Conservation (phyloP, 2,797 vertebrate genomes). For the Danio albolineatus region DNA sequence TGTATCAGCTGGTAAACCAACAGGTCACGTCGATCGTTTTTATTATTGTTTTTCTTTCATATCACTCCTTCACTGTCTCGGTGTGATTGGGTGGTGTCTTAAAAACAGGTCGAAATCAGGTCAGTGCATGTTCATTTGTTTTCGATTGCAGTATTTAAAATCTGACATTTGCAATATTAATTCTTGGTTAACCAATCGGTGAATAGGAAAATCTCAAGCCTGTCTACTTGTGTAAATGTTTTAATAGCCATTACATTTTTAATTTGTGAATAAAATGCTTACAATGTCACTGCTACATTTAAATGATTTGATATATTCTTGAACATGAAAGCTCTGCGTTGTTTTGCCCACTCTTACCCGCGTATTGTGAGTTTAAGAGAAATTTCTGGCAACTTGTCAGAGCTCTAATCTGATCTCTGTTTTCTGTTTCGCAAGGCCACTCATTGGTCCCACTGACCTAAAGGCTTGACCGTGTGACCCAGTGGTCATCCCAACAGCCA, state of each 20-base stretch:
- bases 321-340: not conserved
- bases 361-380: not conserved
- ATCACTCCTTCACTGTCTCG: not conserved
- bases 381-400: conserved; percentile 66
- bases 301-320: not conserved
- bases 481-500: conserved; percentile 78
- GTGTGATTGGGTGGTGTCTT: not conserved
- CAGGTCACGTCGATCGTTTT: not conserved
- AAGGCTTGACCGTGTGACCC: conserved; percentile 77
- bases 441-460: conserved; percentile 72
- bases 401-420: conserved; percentile 72
- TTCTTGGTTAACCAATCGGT: no score
- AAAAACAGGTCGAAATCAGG: no score
- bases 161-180: no score
- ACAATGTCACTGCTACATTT: not conserved
- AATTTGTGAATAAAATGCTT: not conserved
- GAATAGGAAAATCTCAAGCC: no score
- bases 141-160: no score
- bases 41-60: not conserved
- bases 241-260: no score
- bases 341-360: not conserved
- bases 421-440: conserved; percentile 63
- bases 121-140: no score
- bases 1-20: conserved; percentile 34
- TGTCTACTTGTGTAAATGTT: no score